These are phyloP conservation scores for Ictalurus punctatus DNA, from an alignment of 2,113 vertebrate species.

Conservation along the genomic window DNA sequence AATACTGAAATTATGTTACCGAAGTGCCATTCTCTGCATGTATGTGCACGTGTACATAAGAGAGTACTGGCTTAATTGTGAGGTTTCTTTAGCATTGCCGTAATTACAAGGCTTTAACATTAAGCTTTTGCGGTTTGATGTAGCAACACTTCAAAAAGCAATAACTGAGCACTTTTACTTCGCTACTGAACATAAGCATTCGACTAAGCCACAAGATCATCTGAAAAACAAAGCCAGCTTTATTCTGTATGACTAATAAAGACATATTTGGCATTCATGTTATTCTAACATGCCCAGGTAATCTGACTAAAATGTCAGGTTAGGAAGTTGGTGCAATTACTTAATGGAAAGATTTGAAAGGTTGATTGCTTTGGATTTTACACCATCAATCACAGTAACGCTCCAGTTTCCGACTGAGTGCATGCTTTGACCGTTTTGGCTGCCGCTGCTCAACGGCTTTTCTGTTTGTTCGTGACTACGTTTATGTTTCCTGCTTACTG, in stretches of 20 bases:
- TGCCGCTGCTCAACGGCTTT: too few species aligned
- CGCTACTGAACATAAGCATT: conserved; percentile 7
- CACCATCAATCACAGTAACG: not conserved
- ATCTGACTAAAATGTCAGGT: not conserved
- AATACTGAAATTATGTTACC: conserved; percentile 15
- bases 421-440: too few species aligned
- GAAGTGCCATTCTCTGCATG: conserved; percentile 23
- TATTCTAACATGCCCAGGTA: conserved; percentile 7
- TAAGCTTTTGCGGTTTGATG: conserved; percentile 22
- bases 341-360: not conserved
- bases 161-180: conserved; percentile 30
- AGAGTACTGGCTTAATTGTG: not conserved
- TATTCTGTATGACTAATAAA: not conserved
- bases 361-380: not conserved
- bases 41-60: conserved; percentile 8
- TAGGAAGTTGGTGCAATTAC: not conserved
- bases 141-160: conserved; percentile 42
- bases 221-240: conserved; percentile 10
- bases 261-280: not conserved
- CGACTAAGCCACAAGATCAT: not conserved
- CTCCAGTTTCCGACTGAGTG: too few species aligned
- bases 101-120: conserved; percentile 31
- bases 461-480: too few species aligned
- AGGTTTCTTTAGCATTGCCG: conserved; percentile 25
- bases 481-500: too few species aligned